Evolutionary conservation across 2,113 vertebrate species (phyloP), one percentile per base, ranked within the genome.

Genomic region (Nesoenas mayeri): DNA sequence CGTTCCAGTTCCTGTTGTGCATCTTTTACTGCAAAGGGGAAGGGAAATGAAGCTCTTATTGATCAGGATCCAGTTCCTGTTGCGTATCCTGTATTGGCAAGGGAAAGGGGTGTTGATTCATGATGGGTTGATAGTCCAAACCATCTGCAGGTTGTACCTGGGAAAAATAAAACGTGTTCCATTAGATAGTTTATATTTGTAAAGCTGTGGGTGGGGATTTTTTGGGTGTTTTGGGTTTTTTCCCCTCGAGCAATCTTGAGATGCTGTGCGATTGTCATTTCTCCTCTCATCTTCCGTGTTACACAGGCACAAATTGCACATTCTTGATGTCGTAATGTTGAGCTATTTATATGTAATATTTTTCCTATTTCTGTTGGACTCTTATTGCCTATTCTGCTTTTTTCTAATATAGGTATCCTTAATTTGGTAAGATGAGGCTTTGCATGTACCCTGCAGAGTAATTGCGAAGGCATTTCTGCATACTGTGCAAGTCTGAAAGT

Each of bases 31-130:
- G 89, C 4, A 19, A 50, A 84, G 57, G 38, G 61, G 44, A 95
- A 82, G 69, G 72, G 80, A 92, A 96, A 94, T 91, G 40, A 95
- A 86, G 94, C 89, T 85, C 4, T 74, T 93, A 91, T 92, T 94
- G 79, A 96, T 94, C 83, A 80, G 79, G 79, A 80, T 94, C 94
- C 86, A 74, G 26, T 94, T 92, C 93, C 61, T 58, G 66, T 85
- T 91, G 90, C 53, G 81, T 74, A 32, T 56, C 65, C 79, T 60
- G 47, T 84, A 34, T 53, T 81, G 93, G 48, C 62, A 72, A 95
- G n/a, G 57, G 89, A 70, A 48, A 93, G 72, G 67, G 36, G 9
- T 85, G 87, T 96, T 67, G 93, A 91, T 96, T 85, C 74, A 22
- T 88, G 74, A 70, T 10, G 64, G 56, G n/a, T 5, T 91, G 83